Conservation (phyloP, 2,113 vertebrate species). For the Picathartes gymnocephalus region DNA sequence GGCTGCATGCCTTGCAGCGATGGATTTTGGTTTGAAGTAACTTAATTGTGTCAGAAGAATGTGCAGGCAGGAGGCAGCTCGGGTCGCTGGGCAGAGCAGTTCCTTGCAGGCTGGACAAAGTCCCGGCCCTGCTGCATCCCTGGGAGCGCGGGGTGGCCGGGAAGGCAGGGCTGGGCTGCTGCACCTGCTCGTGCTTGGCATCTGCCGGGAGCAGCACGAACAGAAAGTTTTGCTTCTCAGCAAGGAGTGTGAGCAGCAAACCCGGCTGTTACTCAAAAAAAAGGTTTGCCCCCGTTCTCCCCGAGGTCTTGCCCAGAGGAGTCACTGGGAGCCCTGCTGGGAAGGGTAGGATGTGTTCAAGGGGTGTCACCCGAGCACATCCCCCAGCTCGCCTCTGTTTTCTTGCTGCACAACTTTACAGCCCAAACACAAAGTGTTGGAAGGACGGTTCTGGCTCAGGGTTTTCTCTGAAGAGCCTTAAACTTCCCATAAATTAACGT, state of each 20-base stretch:
- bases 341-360: background rate
- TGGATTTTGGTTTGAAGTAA: background rate
- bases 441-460: background rate
- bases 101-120: background rate
- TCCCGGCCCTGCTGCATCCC: background rate
- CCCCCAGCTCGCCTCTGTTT: background rate
- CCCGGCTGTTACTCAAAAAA: background rate
- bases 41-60: background rate
- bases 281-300: background rate
- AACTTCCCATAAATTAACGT: background rate
- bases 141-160: rapidly evolving
- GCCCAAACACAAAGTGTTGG: background rate
- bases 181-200: background rate
- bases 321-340: background rate
- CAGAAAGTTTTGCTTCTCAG: background rate
- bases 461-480: background rate
- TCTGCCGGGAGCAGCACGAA: background rate
- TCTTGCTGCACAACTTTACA: background rate
- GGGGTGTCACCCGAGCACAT: background rate
- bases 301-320: background rate
- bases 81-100: background rate
- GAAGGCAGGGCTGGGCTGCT: background rate
- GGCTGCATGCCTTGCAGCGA: background rate
- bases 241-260: background rate
- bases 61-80: background rate